phyloP scores from a whole-genome alignment of 2,888 invertebrate genomes.

The Rhagonycha fulva region DNA sequence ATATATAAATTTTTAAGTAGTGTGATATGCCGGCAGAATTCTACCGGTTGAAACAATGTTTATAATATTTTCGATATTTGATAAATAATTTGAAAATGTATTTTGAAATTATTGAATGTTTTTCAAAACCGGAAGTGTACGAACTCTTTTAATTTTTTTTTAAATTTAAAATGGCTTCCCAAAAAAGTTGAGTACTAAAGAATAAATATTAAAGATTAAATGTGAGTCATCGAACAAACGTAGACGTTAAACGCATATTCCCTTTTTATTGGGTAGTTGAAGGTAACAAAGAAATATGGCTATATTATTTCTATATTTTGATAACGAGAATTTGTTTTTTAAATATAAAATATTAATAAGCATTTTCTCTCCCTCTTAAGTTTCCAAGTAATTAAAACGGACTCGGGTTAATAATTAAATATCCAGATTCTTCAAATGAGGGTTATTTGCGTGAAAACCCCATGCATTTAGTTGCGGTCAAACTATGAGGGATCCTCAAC shows the following conservation, averaged over 20 bases:
- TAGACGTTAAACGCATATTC: not conserved
- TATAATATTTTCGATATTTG: too few relatives aligned
- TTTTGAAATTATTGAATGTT: too few relatives aligned
- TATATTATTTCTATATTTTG: not conserved
- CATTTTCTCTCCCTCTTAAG: not conserved
- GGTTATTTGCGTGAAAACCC: slow-evolving; percentile 26
- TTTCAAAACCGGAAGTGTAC: too few relatives aligned
- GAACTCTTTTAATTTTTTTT: too few relatives aligned
- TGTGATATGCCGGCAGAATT: too few relatives aligned
- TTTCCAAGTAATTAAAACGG: slow-evolving; percentile 18
- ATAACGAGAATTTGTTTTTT: not conserved
- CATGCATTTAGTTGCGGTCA: slow-evolving; percentile 25
- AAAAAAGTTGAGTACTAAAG: not conserved
- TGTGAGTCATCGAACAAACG: not conserved
- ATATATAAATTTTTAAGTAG: too few relatives aligned
- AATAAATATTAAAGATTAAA: not conserved
- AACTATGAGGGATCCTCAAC: slow-evolving; percentile 26
- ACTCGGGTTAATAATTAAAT: slow-evolving; percentile 22
- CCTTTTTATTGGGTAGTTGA: not conserved
- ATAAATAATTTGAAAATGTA: too few relatives aligned
- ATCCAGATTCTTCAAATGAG: slow-evolving; percentile 23
- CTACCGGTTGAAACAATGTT: too few relatives aligned
- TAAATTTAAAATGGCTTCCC: too few relatives aligned
- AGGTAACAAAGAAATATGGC: not conserved
- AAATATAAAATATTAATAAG: not conserved